Evolutionary conservation across 2,113 vertebrate species (phyloP).

Genomic region (Ibidorhyncha struthersii): DNA sequence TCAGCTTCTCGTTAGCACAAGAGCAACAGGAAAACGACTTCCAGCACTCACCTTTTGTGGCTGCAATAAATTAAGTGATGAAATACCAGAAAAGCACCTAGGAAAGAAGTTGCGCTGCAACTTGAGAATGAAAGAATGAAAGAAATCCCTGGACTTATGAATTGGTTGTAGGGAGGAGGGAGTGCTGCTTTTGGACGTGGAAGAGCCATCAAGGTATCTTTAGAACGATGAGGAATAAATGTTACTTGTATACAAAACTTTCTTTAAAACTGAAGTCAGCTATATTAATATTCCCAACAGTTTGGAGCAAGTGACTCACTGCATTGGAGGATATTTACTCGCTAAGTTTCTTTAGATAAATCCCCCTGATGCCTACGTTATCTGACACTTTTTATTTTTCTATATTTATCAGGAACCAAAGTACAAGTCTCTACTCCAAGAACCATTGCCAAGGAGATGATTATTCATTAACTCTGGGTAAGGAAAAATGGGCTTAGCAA

Average conservation of each 20-base stretch:
- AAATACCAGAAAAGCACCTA: background rate
- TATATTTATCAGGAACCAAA: conserved; percentile 32
- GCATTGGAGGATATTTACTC: background rate
- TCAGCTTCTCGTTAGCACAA: background rate
- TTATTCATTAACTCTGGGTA: conserved; percentile 61
- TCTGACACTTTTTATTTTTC: conserved; percentile 34
- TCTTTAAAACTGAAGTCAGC: background rate
- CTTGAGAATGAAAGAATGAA: background rate
- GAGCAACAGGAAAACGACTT: background rate
- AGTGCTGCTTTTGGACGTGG: background rate
- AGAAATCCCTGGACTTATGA: background rate
- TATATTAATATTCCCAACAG: background rate
- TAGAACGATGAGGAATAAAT: background rate
- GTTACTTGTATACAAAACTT: background rate
- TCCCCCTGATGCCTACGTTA: background rate
- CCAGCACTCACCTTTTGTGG: background rate
- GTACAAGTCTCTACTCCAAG: background rate
- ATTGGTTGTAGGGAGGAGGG: background rate
- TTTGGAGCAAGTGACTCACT: background rate
- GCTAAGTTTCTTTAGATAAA: background rate
- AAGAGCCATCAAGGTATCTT: background rate
- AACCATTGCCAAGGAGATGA: conserved; percentile 53
- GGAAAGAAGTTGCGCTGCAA: background rate
- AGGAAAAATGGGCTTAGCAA: conserved; percentile 40
- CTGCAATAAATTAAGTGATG: background rate